phyloP scores from a whole-genome alignment of 2,888 invertebrate species.

The Sphaerophoria rueppellii region DNA sequence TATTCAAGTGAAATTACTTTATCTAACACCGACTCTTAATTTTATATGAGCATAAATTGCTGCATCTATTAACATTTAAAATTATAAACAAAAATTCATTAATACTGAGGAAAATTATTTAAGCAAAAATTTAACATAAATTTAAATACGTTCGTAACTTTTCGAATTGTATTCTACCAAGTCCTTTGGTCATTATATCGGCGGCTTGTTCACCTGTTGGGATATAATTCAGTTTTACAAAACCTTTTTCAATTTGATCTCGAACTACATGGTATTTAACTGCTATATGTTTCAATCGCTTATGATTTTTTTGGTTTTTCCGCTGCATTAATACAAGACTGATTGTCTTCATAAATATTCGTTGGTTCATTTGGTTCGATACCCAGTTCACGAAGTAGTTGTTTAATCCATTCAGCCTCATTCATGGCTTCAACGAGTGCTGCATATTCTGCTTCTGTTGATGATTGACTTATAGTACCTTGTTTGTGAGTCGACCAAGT shows the following conservation, averaged over 20 bases:
- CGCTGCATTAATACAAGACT: conserved; percentile 40
- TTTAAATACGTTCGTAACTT: not conserved
- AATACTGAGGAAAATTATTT: too few species aligned
- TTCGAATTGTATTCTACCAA: not conserved
- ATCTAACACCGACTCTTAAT: too few species aligned
- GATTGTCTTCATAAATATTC: conserved; percentile 40
- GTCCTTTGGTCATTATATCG: conserved; percentile 39
- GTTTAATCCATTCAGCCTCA: conserved; percentile 54
- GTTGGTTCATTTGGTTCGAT: conserved; percentile 17
- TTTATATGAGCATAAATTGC: too few species aligned
- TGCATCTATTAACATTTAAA: too few species aligned
- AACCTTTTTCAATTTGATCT: not conserved
- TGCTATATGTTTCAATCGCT: conserved; percentile 26
- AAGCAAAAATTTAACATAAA: conserved; percentile 59
- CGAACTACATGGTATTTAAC: not conserved
- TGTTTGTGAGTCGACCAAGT: conserved; percentile 44
- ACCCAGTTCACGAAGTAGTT: conserved; percentile 24
- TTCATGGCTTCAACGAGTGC: conserved; percentile 40
- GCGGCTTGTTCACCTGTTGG: conserved; percentile 35
- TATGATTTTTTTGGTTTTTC: conserved; percentile 38
- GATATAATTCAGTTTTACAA: conserved; percentile 12
- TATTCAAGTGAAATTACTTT: too few species aligned
- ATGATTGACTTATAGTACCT: conserved; percentile 44
- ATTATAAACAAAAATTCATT: too few species aligned
- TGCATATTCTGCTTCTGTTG: conserved; percentile 53